Evolutionary conservation across 2,797 vertebrate genomes (phyloP).

Genomic region (Sebastes cheni): DNA sequence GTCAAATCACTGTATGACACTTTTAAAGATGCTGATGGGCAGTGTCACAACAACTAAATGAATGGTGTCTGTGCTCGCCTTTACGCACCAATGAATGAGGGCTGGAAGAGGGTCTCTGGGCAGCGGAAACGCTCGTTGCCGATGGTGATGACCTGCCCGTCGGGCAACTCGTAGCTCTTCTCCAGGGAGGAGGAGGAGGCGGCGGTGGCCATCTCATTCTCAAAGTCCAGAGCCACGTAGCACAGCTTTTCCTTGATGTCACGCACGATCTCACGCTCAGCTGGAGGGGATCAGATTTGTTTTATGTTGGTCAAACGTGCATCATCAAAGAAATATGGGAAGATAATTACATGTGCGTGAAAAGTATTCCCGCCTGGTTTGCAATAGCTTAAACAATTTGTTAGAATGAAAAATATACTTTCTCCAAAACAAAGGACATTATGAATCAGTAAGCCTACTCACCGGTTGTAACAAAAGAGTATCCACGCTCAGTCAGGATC

Average conservation of each 20-base stretch:
- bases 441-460: neutral
- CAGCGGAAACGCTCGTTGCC: conserved; percentile 87
- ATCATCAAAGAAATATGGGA: neutral
- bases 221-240: conserved; percentile 86
- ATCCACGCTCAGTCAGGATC: conserved; percentile 80
- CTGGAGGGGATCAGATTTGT: conserved; percentile 51
- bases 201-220: conserved; percentile 87
- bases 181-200: conserved; percentile 86
- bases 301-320: neutral
- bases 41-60: neutral
- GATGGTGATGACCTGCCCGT: conserved; percentile 87
- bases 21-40: neutral
- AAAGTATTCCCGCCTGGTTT: neutral
- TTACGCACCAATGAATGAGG: conserved; percentile 84
- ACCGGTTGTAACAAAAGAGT: conserved; percentile 82
- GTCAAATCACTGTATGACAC: neutral
- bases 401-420: neutral
- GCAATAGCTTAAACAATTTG: neutral
- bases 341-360: neutral
- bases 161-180: conserved; percentile 87
- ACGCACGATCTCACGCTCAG: conserved; percentile 85
- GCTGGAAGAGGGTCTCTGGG: conserved; percentile 87
- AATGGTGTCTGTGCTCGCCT: neutral
- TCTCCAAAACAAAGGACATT: neutral
- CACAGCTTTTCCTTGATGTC: conserved; percentile 87